These are phyloP conservation scores for Uropetala carovei DNA, from an alignment of 2,888 invertebrate species.

Conservation along the genomic window DNA sequence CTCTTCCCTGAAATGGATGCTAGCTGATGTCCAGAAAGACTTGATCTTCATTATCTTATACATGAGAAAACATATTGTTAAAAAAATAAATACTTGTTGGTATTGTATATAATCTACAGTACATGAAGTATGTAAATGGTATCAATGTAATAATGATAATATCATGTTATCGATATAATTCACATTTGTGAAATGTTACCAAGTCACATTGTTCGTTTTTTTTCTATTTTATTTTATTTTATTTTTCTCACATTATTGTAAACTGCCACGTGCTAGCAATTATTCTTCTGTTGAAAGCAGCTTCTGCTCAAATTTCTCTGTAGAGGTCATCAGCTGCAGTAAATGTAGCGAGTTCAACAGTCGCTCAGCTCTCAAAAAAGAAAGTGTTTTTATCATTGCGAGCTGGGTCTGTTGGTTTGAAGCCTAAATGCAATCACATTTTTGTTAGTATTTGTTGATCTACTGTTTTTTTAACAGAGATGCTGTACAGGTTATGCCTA, in stretches of 20 bases:
- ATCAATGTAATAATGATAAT: constrained; percentile 63
- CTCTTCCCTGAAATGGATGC: constrained; percentile 26
- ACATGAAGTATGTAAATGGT: constrained; percentile 62
- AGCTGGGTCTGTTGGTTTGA: constrained; percentile 22
- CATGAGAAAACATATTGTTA: constrained; percentile 53
- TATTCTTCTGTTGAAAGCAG: constrained; percentile 51
- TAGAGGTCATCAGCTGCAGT: constrained; percentile 15
- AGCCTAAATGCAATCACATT: constrained; percentile 40
- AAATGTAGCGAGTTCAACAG: neutral
- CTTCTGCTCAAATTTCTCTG: constrained; percentile 25
- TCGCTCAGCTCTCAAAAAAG: neutral
- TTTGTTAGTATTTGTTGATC: constrained; percentile 63
- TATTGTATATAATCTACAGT: constrained; percentile 62
- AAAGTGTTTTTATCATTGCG: neutral
- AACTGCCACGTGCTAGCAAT: constrained; percentile 60
- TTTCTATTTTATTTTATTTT: constrained; percentile 52
- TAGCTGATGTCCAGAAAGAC: constrained; percentile 41
- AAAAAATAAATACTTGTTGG: constrained; percentile 52
- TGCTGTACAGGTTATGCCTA: constrained; percentile 61
- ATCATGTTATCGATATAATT: constrained; percentile 62
- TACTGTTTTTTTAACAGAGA: constrained; percentile 56
- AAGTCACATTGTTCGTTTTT: constrained; percentile 27
- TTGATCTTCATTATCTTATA: constrained; percentile 33
- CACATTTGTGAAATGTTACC: constrained; percentile 61
- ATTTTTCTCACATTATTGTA: constrained; percentile 62